phyloP scores from a whole-genome alignment of 2,888 invertebrate species.

The Acleris holmiana region DNA sequence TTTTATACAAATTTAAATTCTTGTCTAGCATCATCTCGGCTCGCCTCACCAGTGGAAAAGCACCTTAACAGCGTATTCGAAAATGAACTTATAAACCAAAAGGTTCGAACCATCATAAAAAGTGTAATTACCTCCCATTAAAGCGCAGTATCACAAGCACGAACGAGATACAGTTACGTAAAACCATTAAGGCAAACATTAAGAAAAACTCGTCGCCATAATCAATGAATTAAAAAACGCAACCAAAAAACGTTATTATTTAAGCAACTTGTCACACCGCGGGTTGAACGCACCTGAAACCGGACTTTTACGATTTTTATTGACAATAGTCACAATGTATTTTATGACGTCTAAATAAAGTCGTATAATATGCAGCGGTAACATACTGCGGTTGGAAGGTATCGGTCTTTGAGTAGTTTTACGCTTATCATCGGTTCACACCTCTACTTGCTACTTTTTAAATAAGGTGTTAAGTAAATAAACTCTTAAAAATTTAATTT shows the following conservation, averaged over 20 bases:
- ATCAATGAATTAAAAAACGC: conserved; percentile 36
- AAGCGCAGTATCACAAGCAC: conserved; percentile 9
- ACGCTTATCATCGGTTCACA: conserved; percentile 11
- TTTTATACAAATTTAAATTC: too few species aligned
- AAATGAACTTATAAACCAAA: conserved; percentile 2
- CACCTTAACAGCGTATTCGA: too few species aligned
- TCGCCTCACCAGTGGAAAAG: too few species aligned
- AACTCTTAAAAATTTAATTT: too few species aligned
- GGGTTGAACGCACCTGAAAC: conserved; percentile 37
- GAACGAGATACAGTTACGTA: conserved; percentile 28
- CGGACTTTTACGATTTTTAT: conserved; percentile 38
- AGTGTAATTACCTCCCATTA: not conserved
- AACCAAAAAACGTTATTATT: conserved; percentile 24
- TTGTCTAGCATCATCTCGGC: too few species aligned
- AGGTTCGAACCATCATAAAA: not conserved
- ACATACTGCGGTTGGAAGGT: conserved; percentile 3
- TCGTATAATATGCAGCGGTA: conserved; percentile 3
- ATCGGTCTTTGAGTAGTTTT: not conserved
- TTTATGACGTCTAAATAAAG: conserved; percentile 36
- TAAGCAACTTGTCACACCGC: conserved; percentile 21
- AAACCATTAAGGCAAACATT: conserved; percentile 29
- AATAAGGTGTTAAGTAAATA: not conserved
- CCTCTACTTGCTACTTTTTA: conserved; percentile 11
- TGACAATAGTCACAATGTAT: conserved; percentile 38
- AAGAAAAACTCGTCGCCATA: conserved; percentile 16